phyloP scores from a whole-genome alignment of 2,113 vertebrate genomes.

The Lepisosteus osseus region DNA sequence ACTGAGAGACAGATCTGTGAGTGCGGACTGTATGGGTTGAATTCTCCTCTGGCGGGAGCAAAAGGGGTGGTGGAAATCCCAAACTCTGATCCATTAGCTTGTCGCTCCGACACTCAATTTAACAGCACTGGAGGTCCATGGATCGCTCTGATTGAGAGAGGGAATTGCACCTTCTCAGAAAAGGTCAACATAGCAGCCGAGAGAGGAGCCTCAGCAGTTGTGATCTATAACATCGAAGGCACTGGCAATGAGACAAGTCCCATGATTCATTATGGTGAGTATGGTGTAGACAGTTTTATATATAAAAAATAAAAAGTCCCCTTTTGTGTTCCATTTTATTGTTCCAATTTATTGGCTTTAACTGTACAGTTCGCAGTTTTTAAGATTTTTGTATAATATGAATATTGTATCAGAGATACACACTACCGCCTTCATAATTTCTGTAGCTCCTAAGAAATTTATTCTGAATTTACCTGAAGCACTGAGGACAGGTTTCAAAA shows the following conservation, averaged over 20 bases:
- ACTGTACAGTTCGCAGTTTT: too few relatives aligned
- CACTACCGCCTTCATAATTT: too few relatives aligned
- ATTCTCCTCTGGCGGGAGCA: constrained; percentile 47
- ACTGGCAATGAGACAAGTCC: constrained; percentile 24
- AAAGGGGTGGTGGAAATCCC: constrained; percentile 57
- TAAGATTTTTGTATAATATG: too few relatives aligned
- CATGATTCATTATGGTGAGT: constrained; percentile 68
- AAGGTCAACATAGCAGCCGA: constrained; percentile 57
- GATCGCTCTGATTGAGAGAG: constrained; percentile 71
- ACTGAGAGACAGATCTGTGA: constrained; percentile 6
- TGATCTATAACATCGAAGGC: constrained; percentile 62
- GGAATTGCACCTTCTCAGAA: constrained; percentile 68
- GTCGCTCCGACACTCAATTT: constrained; percentile 50
- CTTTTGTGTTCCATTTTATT: too few relatives aligned
- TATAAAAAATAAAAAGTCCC: not conserved
- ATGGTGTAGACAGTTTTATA: not conserved
- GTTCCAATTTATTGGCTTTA: too few relatives aligned
- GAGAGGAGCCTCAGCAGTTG: constrained; percentile 63
- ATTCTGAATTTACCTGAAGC: too few relatives aligned
- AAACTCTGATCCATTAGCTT: constrained; percentile 49
- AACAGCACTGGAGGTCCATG: constrained; percentile 35
- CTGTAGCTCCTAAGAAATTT: too few relatives aligned
- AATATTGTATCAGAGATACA: too few relatives aligned
- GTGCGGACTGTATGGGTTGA: constrained; percentile 39
- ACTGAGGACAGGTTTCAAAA: too few relatives aligned